phyloP scores from a whole-genome alignment of 2,888 invertebrate species.

The Rhopalosiphum nymphaeae region DNA sequence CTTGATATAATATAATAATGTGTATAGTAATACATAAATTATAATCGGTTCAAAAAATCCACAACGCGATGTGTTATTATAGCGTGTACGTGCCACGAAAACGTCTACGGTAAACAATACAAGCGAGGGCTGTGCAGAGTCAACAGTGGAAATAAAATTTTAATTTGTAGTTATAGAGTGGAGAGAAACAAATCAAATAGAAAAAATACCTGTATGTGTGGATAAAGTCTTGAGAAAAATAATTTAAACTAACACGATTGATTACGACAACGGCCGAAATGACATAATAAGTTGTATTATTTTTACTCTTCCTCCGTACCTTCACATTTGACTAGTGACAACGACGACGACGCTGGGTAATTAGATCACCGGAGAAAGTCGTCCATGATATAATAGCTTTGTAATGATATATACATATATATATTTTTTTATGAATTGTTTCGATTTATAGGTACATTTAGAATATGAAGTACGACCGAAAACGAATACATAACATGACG shows the following conservation, averaged over 20 bases:
- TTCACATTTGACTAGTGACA: neutral
- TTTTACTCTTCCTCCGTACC: neutral
- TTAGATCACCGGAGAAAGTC: constrained; percentile 55
- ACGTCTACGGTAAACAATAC: neutral
- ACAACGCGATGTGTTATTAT: neutral
- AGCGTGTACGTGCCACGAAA: neutral
- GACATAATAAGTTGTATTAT: constrained; percentile 42
- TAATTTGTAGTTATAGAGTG: neutral
- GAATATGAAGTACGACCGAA: neutral
- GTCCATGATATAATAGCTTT: constrained; percentile 28
- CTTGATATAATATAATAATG: neutral
- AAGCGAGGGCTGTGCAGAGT: neutral
- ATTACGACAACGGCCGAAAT: constrained; percentile 1
- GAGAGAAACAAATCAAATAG: neutral
- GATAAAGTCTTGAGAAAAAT: neutral
- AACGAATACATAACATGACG: neutral
- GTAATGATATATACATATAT: neutral
- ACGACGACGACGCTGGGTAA: neutral
- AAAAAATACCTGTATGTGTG: neutral
- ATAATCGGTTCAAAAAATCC: neutral
- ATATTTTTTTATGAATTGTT: neutral
- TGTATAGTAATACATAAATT: neutral
- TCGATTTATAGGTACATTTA: neutral
- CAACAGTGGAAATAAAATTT: neutral
- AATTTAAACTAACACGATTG: neutral